phyloP scores from a whole-genome alignment of 2,888 invertebrate genomes.

The Phortica magna region DNA sequence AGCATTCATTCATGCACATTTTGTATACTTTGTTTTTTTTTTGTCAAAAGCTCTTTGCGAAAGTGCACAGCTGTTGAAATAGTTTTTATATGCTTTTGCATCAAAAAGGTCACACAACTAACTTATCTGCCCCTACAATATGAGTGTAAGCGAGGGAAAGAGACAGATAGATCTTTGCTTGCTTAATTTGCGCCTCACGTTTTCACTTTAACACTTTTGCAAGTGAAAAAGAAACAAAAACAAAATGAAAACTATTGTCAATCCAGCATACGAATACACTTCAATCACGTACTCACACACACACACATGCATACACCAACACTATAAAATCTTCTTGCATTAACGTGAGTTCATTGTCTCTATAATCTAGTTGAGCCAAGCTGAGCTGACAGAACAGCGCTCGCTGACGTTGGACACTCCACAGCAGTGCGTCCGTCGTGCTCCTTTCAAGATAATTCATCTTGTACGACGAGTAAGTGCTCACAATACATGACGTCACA shows the following conservation, averaged over 20 bases:
- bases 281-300: not conserved
- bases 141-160: no score
- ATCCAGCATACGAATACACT: not conserved
- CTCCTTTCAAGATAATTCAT: conserved; percentile 15
- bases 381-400: no score
- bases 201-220: conserved; percentile 37
- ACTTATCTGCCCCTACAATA: not conserved
- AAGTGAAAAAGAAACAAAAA: conserved; percentile 27
- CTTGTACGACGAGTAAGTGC: not conserved
- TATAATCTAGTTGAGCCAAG: conserved; percentile 37
- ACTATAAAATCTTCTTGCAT: not conserved
- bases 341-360: conserved; percentile 53
- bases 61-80: conserved; percentile 23
- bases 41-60: not conserved
- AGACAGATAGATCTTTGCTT: not conserved
- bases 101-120: conserved; percentile 16
- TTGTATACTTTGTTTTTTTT: not conserved
- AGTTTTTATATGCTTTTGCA: conserved; percentile 30
- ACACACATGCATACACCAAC: not conserved
- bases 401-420: not conserved
- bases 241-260: not conserved
- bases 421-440: not conserved
- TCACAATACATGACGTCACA: not conserved
- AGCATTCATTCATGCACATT: no score
- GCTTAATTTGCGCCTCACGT: conserved; percentile 50